These are phyloP conservation scores for Ridgeia piscesae DNA, from an alignment of 1,140 invertebrate genomes.

Conservation along the genomic window DNA sequence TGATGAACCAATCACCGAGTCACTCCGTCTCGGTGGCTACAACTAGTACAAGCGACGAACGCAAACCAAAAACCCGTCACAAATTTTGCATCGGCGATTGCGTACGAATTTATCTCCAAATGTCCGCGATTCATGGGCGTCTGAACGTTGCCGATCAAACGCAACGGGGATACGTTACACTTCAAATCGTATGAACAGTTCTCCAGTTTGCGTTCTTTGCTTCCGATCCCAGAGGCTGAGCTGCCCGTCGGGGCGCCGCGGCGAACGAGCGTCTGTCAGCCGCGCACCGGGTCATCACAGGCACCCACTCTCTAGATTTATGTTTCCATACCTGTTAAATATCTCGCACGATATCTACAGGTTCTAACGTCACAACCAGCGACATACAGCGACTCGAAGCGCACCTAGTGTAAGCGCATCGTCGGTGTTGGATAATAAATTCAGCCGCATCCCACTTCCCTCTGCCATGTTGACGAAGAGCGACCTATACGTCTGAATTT, in stretches of 20 bases:
- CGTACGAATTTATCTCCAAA: neutral
- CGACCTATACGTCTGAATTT: neutral
- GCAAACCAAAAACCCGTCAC: neutral
- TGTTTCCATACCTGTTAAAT: neutral
- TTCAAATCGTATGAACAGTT: neutral
- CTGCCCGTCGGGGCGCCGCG: neutral
- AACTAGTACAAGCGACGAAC: neutral
- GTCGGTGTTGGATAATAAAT: conserved; percentile 5
- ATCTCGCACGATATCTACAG: neutral
- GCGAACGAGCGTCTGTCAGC: neutral
- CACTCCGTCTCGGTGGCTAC: neutral
- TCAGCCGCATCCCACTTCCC: neutral
- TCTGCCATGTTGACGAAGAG: conserved; percentile 3
- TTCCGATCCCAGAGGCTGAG: neutral
- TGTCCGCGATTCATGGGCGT: neutral
- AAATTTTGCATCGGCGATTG: neutral
- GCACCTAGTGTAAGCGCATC: neutral
- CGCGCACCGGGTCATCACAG: neutral
- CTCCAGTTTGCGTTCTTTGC: neutral
- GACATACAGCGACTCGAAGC: neutral
- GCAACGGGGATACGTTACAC: neutral
- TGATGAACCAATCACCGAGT: neutral
- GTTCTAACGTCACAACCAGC: neutral
- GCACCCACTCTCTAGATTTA: neutral
- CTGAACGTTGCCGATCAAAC: neutral